These are phyloP conservation scores for Rhizomys pruinosus DNA, from an alignment of 2,113 vertebrate genomes.

Conservation along the genomic window DNA sequence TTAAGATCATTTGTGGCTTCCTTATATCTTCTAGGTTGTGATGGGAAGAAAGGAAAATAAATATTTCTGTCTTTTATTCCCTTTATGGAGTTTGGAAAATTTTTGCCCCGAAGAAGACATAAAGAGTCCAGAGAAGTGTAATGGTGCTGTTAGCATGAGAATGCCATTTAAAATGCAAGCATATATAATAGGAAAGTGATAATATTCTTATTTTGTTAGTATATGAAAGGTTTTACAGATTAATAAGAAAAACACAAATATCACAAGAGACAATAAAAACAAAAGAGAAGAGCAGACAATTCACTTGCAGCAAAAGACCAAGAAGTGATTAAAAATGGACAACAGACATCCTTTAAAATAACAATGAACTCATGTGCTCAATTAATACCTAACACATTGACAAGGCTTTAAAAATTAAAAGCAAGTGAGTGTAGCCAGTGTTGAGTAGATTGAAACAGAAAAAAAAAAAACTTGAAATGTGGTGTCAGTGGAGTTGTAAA, in stretches of 20 bases:
- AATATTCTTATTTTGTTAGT: conserved; percentile 38
- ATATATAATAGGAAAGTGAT: neutral
- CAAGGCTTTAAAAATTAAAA: conserved; percentile 40
- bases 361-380: neutral
- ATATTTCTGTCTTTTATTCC: conserved; percentile 50
- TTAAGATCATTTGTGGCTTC: conserved; percentile 70
- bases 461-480: neutral
- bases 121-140: conserved; percentile 19
- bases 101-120: conserved; percentile 39
- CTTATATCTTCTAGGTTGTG: conserved; percentile 67
- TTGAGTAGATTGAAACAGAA: conserved; percentile 32
- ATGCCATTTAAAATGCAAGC: conserved; percentile 24
- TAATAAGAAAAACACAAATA: conserved; percentile 34
- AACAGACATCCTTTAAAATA: conserved; percentile 39
- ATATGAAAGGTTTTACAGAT: neutral
- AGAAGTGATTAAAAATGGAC: conserved; percentile 12
- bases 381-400: conserved; percentile 31
- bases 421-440: neutral
- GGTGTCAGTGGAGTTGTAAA: neutral
- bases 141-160: neutral
- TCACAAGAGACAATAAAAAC: conserved; percentile 1
- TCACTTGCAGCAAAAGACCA: conserved; percentile 2
- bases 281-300: neutral
- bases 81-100: conserved; percentile 27
- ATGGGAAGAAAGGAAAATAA: conserved; percentile 51